A percentile compares a stretch with the other conserved stretches of the same genome.
Conservation (phyloP, 2,888 invertebrate genomes). For the Stenolophus ochropezus region DNA sequence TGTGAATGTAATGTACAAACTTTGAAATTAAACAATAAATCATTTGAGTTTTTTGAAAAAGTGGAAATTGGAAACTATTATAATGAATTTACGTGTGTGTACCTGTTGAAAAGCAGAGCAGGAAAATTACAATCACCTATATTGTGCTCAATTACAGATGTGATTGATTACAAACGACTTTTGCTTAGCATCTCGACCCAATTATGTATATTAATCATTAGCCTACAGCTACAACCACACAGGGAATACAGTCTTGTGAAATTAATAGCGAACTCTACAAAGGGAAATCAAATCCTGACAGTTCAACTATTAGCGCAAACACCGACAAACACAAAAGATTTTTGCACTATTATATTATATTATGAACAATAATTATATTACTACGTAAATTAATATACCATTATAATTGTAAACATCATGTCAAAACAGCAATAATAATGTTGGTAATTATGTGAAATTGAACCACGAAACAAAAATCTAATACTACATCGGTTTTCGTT, state of each 20-base stretch:
- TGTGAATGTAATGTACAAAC: background rate
- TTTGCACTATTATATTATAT: background rate
- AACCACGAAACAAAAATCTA: no score
- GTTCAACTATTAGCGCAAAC: background rate
- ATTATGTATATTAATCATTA: conserved; percentile 12
- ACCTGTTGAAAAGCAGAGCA: background rate
- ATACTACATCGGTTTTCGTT: no score
- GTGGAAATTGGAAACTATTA: background rate
- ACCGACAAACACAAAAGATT: background rate
- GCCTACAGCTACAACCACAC: background rate
- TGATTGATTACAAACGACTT: conserved; percentile 29
- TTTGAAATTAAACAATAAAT: background rate
- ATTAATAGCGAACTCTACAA: background rate
- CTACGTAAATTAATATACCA: no score
- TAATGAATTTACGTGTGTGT: background rate
- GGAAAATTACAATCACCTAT: conserved; percentile 11
- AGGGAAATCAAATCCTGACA: background rate
- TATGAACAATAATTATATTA: background rate
- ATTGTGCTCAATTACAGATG: conserved; percentile 11
- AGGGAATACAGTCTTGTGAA: background rate
- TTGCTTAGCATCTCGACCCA: background rate
- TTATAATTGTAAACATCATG: no score
- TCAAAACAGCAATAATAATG: no score
- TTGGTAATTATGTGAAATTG: no score
- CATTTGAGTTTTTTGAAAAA: background rate